phyloP scores from a whole-genome alignment of 2,113 vertebrate genomes.

The Perognathus longimembris region DNA sequence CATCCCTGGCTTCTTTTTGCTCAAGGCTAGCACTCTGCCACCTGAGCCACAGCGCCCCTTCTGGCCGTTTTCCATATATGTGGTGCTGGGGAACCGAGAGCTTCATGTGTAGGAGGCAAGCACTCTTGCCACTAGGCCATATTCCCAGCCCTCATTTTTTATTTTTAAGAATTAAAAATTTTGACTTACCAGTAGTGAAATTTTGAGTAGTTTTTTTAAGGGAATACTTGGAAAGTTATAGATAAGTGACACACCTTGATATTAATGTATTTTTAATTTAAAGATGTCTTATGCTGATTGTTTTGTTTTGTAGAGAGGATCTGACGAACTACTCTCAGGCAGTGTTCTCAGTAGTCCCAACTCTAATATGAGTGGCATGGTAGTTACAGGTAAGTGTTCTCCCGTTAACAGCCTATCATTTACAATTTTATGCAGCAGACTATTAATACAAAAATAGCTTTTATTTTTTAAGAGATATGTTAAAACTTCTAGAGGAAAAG shows the following conservation, averaged over 20 bases:
- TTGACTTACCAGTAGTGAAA: background rate
- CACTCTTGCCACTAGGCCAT: no score
- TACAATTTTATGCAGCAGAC: constrained; percentile 61
- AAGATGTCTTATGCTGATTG: constrained; percentile 70
- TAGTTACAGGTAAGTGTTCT: constrained; percentile 94
- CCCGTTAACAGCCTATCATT: constrained; percentile 58
- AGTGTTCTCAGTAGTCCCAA: constrained; percentile 97
- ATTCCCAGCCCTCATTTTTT: no score
- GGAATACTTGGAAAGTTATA: constrained; percentile 8
- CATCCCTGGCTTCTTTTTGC: no score
- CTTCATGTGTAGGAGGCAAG: no score
- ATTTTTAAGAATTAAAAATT: background rate
- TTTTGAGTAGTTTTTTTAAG: background rate
- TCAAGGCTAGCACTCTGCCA: no score
- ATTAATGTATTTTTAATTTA: constrained; percentile 68
- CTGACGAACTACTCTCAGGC: constrained; percentile 96
- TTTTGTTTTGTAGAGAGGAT: constrained; percentile 93
- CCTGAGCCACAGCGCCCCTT: no score
- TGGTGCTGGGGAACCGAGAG: no score
- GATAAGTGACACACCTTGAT: constrained; percentile 21
- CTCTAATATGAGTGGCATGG: constrained; percentile 96
- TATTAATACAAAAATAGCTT: background rate
- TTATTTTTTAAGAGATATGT: constrained; percentile 35
- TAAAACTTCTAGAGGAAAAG: background rate
- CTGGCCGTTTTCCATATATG: no score